Evolutionary conservation across 2,113 vertebrate genomes (phyloP).

Genomic region (Pomatostomus ruficeps): DNA sequence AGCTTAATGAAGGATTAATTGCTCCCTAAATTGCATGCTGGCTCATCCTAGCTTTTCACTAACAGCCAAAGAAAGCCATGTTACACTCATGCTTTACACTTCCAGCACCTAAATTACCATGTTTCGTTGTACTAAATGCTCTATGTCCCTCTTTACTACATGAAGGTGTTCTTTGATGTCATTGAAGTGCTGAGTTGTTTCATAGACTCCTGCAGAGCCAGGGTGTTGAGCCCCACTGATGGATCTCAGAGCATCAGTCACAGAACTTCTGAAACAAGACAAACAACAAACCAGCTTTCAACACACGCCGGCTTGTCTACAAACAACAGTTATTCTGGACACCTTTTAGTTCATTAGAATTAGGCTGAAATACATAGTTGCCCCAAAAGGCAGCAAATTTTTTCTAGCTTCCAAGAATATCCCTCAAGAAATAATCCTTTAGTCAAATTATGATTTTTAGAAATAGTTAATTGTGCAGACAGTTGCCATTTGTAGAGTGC

Average conservation of each 20-base stretch:
- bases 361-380: neutral
- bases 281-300: neutral
- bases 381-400: neutral
- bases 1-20: constrained; percentile 61
- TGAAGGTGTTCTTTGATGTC: constrained; percentile 97
- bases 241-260: constrained; percentile 79
- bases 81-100: neutral
- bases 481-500: neutral
- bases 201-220: constrained; percentile 76
- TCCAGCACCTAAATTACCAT: constrained; percentile 50
- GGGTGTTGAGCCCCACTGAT: constrained; percentile 78
- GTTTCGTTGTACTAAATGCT: constrained; percentile 81
- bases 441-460: neutral
- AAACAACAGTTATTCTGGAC: neutral
- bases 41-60: neutral
- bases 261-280: constrained; percentile 74
- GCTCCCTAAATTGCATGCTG: neutral
- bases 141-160: constrained; percentile 84
- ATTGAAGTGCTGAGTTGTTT: constrained; percentile 90
- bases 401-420: neutral
- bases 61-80: neutral
- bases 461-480: neutral
- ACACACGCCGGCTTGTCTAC: neutral
- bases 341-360: neutral
- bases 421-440: neutral